phyloP scores from a whole-genome alignment of 2,888 invertebrate species.

The Caenorhabditis drosophilae region DNA sequence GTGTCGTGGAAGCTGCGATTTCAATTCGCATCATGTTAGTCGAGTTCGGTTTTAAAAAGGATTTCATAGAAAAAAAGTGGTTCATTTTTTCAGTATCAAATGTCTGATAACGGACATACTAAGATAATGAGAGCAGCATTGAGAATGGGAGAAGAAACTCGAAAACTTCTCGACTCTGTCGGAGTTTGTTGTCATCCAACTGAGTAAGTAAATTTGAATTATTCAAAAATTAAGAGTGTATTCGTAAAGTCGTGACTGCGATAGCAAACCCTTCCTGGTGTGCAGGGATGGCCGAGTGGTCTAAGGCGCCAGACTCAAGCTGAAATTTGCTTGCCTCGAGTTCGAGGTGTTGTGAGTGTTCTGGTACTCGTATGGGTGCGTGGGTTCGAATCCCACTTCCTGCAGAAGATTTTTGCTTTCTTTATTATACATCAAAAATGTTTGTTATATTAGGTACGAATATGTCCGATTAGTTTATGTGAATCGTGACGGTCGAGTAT shows the following conservation, averaged over 20 bases:
- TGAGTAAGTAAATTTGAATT: constrained; percentile 70
- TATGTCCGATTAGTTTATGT: constrained; percentile 78
- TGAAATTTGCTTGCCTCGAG: constrained; percentile 29
- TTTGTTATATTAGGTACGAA: constrained; percentile 79
- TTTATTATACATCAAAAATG: background rate
- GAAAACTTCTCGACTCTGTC: constrained; percentile 75
- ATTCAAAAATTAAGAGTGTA: background rate
- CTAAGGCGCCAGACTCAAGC: constrained; percentile 71
- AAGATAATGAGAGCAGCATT: constrained; percentile 15
- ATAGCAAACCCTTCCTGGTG: constrained; percentile 76
- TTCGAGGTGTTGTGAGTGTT: constrained; percentile 40
- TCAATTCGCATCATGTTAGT: constrained; percentile 85
- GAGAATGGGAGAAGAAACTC: background rate
- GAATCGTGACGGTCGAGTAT: constrained; percentile 49
- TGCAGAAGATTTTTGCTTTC: constrained; percentile 32
- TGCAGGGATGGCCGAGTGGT: constrained; percentile 69
- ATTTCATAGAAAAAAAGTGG: too few relatives aligned
- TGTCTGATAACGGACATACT: constrained; percentile 14
- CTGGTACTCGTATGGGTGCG: constrained; percentile 59
- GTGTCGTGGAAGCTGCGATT: constrained; percentile 90
- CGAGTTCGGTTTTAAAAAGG: too few relatives aligned
- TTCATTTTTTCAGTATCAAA: too few relatives aligned
- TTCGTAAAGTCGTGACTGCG: background rate
- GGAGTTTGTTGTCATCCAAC: constrained; percentile 91
- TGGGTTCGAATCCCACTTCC: constrained; percentile 62